These are phyloP conservation scores for Standfussiana lucernea DNA, from an alignment of 2,888 invertebrate genomes.

Conservation along the genomic window DNA sequence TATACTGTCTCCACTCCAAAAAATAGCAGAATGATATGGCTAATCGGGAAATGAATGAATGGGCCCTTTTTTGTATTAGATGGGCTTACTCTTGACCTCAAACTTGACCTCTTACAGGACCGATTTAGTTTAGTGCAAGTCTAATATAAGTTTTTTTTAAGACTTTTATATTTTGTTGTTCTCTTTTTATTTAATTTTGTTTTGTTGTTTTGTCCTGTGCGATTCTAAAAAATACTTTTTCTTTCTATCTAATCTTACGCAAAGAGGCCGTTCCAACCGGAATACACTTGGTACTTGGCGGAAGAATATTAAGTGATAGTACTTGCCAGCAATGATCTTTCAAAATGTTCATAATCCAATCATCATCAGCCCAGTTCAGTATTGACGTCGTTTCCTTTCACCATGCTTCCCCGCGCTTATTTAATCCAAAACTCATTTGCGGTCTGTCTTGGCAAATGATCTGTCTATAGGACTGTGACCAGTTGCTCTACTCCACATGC, in stretches of 20 bases:
- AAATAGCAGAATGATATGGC: not conserved
- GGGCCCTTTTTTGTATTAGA: no score
- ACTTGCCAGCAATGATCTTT: constrained; percentile 1
- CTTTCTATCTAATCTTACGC: no score
- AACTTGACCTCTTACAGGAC: no score
- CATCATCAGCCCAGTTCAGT: not conserved
- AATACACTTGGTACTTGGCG: not conserved
- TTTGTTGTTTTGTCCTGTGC: no score
- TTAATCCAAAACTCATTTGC: not conserved
- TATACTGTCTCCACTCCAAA: not conserved
- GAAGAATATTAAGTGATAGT: not conserved
- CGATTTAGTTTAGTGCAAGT: no score
- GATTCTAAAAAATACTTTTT: no score
- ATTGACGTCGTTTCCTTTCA: not conserved
- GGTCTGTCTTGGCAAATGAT: not conserved
- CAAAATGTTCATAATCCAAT: not conserved
- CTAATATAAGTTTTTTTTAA: no score
- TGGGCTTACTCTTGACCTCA: no score
- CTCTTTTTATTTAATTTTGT: no score
- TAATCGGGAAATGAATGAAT: no score
- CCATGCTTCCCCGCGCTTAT: not conserved
- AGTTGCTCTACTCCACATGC: not conserved
- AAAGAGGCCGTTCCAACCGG: not conserved
- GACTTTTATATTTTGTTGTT: no score
- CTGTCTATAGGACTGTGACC: not conserved